Percentiles rank a stretch among this genome's conserved stretches.
phyloP scores from a whole-genome alignment of 2,797 vertebrate genomes.

The Setipinna tenuifilis region DNA sequence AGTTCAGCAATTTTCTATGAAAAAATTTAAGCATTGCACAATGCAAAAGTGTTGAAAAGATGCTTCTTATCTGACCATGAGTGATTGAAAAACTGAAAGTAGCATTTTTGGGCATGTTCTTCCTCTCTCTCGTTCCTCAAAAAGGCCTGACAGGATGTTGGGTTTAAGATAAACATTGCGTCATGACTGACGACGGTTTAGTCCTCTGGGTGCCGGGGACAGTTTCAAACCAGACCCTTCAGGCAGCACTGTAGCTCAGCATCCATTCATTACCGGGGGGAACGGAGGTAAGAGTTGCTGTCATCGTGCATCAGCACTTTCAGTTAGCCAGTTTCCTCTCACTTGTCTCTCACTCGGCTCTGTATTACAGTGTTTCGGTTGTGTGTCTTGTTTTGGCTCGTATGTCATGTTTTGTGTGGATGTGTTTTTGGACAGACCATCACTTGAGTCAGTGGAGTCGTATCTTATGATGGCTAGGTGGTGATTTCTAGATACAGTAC shows the following conservation, averaged over 20 bases:
- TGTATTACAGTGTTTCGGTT: background rate
- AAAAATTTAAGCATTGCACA: background rate
- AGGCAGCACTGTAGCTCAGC: background rate
- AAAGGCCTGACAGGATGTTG: constrained; percentile 42
- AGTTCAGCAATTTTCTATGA: background rate
- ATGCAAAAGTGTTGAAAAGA: background rate
- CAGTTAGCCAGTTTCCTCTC: background rate
- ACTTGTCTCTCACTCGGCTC: background rate
- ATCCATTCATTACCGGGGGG: background rate
- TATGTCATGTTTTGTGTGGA: no score
- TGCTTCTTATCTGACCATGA: background rate
- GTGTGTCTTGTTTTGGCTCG: no score
- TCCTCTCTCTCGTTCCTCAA: constrained; percentile 50
- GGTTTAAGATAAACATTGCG: constrained; percentile 23
- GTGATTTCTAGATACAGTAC: background rate
- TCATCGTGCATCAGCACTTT: background rate
- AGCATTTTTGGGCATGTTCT: constrained; percentile 42
- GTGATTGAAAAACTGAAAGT: constrained; percentile 35
- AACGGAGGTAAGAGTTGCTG: background rate
- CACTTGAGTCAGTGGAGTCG: background rate
- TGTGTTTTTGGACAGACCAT: background rate
- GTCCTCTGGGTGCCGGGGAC: background rate
- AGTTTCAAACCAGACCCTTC: background rate
- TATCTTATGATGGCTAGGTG: no score
- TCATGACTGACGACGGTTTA: background rate